Evolutionary conservation across 37 sponge, comb jelly and placozoan genomes (phyloP).

Genomic region (Amphimedon queenslandica): DNA sequence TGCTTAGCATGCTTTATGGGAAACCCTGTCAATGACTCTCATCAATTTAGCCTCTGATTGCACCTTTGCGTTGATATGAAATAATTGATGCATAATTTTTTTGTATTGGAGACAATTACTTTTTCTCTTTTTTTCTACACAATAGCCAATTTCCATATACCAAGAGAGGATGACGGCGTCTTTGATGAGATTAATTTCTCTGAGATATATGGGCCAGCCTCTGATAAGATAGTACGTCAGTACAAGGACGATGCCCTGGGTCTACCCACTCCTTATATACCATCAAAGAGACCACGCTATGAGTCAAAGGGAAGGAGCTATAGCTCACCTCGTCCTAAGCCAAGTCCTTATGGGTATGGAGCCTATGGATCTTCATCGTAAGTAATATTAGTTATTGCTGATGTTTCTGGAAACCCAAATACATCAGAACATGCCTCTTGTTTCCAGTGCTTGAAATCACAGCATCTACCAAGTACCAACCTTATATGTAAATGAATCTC

Average conservation of each 20-base stretch:
- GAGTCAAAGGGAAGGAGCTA: slow-evolving; percentile 8
- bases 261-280: slow-evolving; percentile 20
- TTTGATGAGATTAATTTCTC: slow-evolving; percentile 65
- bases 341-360: neutral
- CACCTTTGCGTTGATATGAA: neutral
- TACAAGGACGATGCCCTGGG: slow-evolving; percentile 58
- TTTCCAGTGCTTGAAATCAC: too few species aligned
- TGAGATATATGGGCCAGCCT: slow-evolving; percentile 51
- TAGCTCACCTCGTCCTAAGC: slow-evolving; percentile 4
- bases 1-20: too few species aligned
- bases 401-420: too few species aligned
- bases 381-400: too few species aligned
- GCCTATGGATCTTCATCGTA: too few species aligned
- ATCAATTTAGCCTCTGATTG: neutral
- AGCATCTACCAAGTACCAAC: too few species aligned
- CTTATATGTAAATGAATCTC: too few species aligned
- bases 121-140: neutral
- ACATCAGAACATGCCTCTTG: too few species aligned
- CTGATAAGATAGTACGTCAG: slow-evolving; percentile 64
- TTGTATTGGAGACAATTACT: neutral
- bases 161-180: slow-evolving; percentile 20
- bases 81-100: neutral
- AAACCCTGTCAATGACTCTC: too few species aligned
- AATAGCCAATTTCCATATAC: slow-evolving; percentile 61
- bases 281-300: slow-evolving; percentile 33